These are phyloP conservation scores for Clavelina lepadiformis DNA, from an alignment of 23 tunicate species.

Conservation along the genomic window DNA sequence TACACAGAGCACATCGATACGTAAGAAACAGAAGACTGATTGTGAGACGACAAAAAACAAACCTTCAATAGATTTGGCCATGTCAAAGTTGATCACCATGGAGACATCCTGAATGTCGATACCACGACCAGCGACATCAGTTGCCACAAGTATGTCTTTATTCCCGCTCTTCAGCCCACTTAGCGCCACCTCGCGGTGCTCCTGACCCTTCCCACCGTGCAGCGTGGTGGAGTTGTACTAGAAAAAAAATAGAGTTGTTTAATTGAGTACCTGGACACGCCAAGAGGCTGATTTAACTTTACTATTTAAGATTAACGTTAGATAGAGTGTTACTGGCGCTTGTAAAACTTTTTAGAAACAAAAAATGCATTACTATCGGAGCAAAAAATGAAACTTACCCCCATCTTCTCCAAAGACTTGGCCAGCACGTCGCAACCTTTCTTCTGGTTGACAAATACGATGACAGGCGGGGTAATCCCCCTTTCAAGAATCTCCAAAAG, in stretches of 20 bases:
- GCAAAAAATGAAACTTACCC: slow-evolving; percentile 41
- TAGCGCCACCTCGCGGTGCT: slow-evolving; percentile 85
- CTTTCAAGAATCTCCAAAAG: slow-evolving; percentile 63
- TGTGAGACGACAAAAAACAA: too few relatives aligned
- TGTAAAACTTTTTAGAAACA: too few relatives aligned
- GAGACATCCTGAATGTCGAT: slow-evolving; percentile 97
- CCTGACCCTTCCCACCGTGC: slow-evolving; percentile 98
- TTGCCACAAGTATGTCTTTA: slow-evolving; percentile 93
- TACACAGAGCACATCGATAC: too few relatives aligned
- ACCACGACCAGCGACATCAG: slow-evolving; percentile 99
- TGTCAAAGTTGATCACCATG: slow-evolving; percentile 89
- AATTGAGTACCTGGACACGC: too few relatives aligned
- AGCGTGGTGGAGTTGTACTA: slow-evolving; percentile 80
- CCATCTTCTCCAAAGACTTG: slow-evolving; percentile 87
- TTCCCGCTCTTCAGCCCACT: slow-evolving; percentile 81
- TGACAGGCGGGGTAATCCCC: slow-evolving; percentile 86
- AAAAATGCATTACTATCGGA: too few relatives aligned
- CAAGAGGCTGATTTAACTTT: too few relatives aligned
- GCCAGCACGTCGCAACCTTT: slow-evolving; percentile 99
- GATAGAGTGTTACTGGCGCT: too few relatives aligned
- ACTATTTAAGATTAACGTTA: too few relatives aligned
- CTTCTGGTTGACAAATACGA: slow-evolving; percentile 96
- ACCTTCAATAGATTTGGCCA: slow-evolving; percentile 97
- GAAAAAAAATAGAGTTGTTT: too few relatives aligned
- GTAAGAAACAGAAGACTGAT: too few relatives aligned